These are phyloP conservation scores for Petroica traversi DNA, from an alignment of 2,113 vertebrate genomes.

Conservation along the genomic window DNA sequence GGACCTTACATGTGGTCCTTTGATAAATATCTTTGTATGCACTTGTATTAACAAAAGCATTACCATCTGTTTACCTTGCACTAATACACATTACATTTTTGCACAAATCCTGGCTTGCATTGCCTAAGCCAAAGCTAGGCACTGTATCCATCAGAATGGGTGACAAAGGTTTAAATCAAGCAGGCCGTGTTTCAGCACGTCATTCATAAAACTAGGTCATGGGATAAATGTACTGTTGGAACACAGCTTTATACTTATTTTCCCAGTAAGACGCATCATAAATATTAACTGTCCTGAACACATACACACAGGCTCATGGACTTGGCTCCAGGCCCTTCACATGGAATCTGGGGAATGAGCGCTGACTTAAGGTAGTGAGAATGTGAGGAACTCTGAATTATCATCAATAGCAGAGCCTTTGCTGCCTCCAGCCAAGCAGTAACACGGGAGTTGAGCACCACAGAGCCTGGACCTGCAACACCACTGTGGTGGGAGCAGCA, in stretches of 20 bases:
- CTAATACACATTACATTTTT: constrained; percentile 56
- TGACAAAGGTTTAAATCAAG: constrained; percentile 66
- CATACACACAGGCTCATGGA: constrained; percentile 37
- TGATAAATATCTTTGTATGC: constrained; percentile 61
- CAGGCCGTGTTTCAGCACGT: constrained; percentile 59
- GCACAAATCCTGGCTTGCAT: constrained; percentile 47
- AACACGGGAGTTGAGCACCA: not conserved
- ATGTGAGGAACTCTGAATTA: constrained; percentile 29
- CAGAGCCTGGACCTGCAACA: not conserved
- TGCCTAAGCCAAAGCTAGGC: constrained; percentile 15
- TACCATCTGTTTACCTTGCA: constrained; percentile 70
- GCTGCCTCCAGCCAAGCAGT: not conserved
- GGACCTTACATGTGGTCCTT: constrained; percentile 57
- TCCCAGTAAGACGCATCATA: constrained; percentile 69
- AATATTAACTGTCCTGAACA: constrained; percentile 68
- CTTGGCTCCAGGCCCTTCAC: constrained; percentile 47
- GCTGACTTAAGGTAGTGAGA: constrained; percentile 46
- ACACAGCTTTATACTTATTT: constrained; percentile 60
- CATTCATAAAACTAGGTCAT: constrained; percentile 66
- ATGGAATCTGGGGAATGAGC: constrained; percentile 29
- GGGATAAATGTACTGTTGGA: constrained; percentile 64
- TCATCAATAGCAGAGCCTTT: not conserved
- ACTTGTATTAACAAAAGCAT: constrained; percentile 62
- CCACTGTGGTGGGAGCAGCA: not conserved
- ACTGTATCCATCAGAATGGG: constrained; percentile 53